A percentile compares a stretch with the other conserved stretches of the same genome.
Conservation (phyloP, 2,113 vertebrate genomes). For the Saimiri boliviensis region DNA sequence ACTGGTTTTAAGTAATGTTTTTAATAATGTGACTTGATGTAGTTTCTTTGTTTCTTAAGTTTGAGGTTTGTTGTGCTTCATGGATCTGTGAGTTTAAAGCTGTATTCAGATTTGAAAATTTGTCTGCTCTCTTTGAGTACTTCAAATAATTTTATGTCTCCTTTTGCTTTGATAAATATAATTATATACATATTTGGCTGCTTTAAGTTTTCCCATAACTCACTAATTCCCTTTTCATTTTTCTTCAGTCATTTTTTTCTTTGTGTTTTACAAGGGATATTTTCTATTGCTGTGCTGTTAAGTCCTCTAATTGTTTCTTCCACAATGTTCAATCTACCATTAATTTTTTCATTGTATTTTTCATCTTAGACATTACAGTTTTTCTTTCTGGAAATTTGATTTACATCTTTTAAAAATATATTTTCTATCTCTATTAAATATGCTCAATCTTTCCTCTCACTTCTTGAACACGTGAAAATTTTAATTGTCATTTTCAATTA, state of each 20-base stretch:
- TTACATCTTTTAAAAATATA: neutral
- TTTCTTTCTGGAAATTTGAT: neutral
- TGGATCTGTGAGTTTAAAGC: neutral
- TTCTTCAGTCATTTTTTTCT: neutral
- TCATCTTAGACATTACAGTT: neutral
- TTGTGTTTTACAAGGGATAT: neutral
- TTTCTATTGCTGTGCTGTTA: neutral
- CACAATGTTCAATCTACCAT: neutral
- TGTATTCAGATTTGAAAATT: neutral
- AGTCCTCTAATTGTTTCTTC: neutral
- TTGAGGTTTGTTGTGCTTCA: neutral
- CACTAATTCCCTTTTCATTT: neutral
- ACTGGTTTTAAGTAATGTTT: neutral
- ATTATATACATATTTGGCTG: neutral
- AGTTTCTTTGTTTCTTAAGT: neutral
- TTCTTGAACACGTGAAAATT: neutral
- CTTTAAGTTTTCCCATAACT: neutral
- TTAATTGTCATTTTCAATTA: neutral
- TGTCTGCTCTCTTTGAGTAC: neutral
- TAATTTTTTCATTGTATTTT: neutral
- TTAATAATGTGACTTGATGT: too few species aligned
- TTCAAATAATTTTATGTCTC: neutral
- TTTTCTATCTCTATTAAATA: neutral
- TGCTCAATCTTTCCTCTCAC: neutral
- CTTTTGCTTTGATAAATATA: neutral